These are phyloP conservation scores for Enhydra lutris DNA, from an alignment of 2,113 vertebrate genomes.

Conservation along the genomic window DNA sequence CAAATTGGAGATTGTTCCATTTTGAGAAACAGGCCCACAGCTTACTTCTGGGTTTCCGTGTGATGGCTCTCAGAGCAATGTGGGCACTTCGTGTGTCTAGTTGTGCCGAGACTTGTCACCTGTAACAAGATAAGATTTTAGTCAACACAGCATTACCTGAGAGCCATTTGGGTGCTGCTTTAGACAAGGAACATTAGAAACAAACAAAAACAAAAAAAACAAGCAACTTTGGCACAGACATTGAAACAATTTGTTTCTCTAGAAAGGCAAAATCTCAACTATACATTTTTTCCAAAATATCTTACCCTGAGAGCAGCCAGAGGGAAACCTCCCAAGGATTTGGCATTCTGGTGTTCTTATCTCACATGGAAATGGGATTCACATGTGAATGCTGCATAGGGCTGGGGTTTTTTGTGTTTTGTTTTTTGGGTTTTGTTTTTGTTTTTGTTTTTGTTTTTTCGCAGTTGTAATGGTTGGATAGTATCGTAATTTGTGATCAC, in stretches of 20 bases:
- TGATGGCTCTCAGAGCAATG: slow-evolving; percentile 58
- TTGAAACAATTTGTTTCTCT: slow-evolving; percentile 15
- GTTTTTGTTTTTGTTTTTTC: neutral
- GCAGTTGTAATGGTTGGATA: slow-evolving; percentile 28
- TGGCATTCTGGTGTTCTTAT: neutral
- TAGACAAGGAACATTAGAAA: neutral
- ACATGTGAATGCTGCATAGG: neutral
- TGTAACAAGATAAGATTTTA: slow-evolving; percentile 40
- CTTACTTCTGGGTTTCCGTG: slow-evolving; percentile 41
- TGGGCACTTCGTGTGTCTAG: neutral
- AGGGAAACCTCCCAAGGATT: neutral
- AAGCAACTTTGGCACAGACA: neutral
- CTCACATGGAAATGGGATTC: neutral
- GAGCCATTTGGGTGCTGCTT: neutral
- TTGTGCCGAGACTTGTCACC: slow-evolving; percentile 31
- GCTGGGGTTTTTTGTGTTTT: neutral
- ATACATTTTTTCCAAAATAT: slow-evolving; percentile 3
- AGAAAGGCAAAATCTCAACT: neutral
- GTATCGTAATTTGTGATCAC: slow-evolving; percentile 19
- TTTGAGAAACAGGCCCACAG: slow-evolving; percentile 54
- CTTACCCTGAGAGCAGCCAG: slow-evolving; percentile 20
- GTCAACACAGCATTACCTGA: neutral
- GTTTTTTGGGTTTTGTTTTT: too few species aligned
- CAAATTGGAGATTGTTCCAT: slow-evolving; percentile 64
- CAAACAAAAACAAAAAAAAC: too few species aligned